Percentiles rank a stretch among this genome's conserved stretches.
Conservation (phyloP, 30 jellyfish, hydroid and myxozoan species). For the Chironex yamaguchii region DNA sequence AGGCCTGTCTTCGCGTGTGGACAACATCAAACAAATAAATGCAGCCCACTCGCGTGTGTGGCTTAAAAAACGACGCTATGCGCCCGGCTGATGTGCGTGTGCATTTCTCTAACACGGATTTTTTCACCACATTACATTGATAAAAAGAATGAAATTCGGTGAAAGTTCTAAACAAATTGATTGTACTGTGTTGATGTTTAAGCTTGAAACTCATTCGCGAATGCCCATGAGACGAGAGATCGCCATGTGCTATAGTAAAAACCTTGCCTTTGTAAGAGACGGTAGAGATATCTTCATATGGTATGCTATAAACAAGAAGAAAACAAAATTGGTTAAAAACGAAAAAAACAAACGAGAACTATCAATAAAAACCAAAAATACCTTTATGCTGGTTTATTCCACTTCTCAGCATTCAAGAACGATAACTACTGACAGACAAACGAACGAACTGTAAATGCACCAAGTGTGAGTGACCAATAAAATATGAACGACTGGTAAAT, state of each 20-base stretch:
- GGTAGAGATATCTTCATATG: slow-evolving; percentile 95
- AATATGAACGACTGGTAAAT: no score
- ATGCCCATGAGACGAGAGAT: slow-evolving; percentile 70
- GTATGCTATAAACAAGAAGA: slow-evolving; percentile 76
- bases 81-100: slow-evolving; percentile 90
- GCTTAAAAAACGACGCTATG: slow-evolving; percentile 80
- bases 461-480: no score
- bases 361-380: no score
- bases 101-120: slow-evolving; percentile 96
- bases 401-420: no score
- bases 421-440: no score
- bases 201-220: slow-evolving; percentile 80
- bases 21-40: slow-evolving; percentile 91
- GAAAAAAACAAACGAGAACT: no score
- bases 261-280: slow-evolving; percentile 97
- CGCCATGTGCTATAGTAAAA: slow-evolving; percentile 94
- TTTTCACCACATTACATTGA: slow-evolving; percentile 94
- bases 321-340: not conserved
- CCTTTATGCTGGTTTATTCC: no score
- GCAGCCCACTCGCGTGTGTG: slow-evolving; percentile 71
- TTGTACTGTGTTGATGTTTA: slow-evolving; percentile 80
- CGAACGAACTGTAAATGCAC: no score
- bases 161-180: slow-evolving; percentile 91
- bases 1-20: slow-evolving; percentile 93
- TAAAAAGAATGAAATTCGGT: slow-evolving; percentile 97